Evolutionary conservation across 92 coral and sea anemone species (phyloP).

Genomic region (Epizoanthus ramosus): DNA sequence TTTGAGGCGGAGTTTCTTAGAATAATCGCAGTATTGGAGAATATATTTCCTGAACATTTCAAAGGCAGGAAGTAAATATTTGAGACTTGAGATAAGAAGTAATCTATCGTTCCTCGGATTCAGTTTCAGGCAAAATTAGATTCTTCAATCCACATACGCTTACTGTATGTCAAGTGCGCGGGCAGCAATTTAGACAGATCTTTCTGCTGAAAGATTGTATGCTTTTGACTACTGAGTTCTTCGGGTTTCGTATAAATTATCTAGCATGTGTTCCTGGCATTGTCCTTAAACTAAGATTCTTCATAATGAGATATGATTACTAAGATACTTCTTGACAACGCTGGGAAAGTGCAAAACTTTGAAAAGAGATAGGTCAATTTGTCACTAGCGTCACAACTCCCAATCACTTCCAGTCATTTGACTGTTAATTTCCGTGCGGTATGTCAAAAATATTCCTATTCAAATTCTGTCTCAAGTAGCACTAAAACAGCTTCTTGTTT

Average conservation of each 20-base stretch:
- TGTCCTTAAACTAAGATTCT: slow-evolving; percentile 37
- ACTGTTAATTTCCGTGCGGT: slow-evolving; percentile 43
- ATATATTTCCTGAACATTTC: slow-evolving; percentile 84
- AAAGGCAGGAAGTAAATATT: slow-evolving; percentile 78
- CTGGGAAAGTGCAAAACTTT: slow-evolving; percentile 41
- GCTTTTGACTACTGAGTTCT: slow-evolving; percentile 20
- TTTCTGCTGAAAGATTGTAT: not conserved
- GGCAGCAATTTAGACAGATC: not conserved
- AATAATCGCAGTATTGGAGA: slow-evolving; percentile 64
- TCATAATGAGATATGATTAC: slow-evolving; percentile 32
- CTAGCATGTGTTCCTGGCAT: slow-evolving; percentile 62
- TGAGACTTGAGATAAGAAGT: slow-evolving; percentile 72
- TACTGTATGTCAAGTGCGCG: slow-evolving; percentile 13
- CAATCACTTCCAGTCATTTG: slow-evolving; percentile 44
- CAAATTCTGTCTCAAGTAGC: slow-evolving; percentile 18
- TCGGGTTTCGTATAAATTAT: slow-evolving; percentile 63
- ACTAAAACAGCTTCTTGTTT: not conserved
- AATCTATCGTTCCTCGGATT: slow-evolving; percentile 46
- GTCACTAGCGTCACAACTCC: slow-evolving; percentile 19
- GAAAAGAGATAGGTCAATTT: slow-evolving; percentile 48
- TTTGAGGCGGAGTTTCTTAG: slow-evolving; percentile 78
- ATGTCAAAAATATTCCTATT: slow-evolving; percentile 18
- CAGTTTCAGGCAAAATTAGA: slow-evolving; percentile 30
- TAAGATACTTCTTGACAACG: slow-evolving; percentile 44
- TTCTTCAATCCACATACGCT: not conserved